These are phyloP conservation scores for Apus apus DNA, from an alignment of 2,113 vertebrate species.

Conservation along the genomic window DNA sequence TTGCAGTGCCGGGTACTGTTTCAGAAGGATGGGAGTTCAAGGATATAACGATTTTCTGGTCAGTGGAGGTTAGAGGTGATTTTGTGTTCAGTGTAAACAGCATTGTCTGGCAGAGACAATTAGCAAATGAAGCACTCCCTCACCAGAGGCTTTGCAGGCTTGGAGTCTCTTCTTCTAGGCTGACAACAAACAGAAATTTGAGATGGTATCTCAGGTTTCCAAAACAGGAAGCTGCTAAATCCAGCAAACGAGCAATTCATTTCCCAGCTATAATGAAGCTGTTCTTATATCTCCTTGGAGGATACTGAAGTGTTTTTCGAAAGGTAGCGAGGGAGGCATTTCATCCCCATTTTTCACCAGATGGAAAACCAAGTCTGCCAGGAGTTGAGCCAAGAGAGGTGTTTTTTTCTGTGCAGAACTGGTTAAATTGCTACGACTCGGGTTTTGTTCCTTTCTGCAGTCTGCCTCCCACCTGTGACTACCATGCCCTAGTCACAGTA, in stretches of 20 bases:
- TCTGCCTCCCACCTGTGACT: background rate
- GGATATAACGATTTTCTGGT: conserved; percentile 5
- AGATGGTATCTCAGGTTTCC: conserved; percentile 49
- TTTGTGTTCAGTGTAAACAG: conserved; percentile 24
- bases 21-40: conserved; percentile 1
- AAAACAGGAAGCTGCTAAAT: conserved; percentile 59
- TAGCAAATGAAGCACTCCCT: conserved; percentile 54
- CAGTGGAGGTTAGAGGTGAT: conserved; percentile 30
- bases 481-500: background rate
- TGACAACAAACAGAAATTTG: conserved; percentile 64
- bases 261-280: conserved; percentile 18
- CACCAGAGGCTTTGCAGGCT: conserved; percentile 21
- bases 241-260: conserved; percentile 39
- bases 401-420: background rate
- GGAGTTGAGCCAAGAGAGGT: background rate
- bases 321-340: background rate
- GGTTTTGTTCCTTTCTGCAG: background rate
- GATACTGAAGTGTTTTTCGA: background rate
- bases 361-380: background rate
- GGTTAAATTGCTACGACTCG: background rate
- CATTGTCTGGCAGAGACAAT: conserved; percentile 56
- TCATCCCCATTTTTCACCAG: background rate
- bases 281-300: conserved; percentile 6
- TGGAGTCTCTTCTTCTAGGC: conserved; percentile 29
- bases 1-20: background rate